phyloP scores from a whole-genome alignment of 2,888 invertebrate species.

The Saturnia japonica region DNA sequence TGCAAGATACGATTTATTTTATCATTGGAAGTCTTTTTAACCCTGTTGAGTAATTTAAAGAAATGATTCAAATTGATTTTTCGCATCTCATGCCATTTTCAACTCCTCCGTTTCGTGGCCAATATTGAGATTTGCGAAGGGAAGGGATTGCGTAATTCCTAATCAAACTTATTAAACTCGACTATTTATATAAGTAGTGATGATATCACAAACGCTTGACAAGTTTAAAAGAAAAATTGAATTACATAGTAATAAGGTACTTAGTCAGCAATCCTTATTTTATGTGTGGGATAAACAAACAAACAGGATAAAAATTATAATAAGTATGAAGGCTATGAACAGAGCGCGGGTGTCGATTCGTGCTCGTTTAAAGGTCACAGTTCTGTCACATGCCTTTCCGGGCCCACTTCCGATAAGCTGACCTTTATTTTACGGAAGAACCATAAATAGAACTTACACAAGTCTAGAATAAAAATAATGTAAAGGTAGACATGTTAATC shows the following conservation, averaged over 20 bases:
- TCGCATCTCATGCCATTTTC: background rate
- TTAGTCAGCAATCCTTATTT: background rate
- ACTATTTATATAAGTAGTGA: background rate
- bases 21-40: background rate
- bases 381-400: slow-evolving; percentile 20
- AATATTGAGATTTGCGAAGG: background rate
- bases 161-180: background rate
- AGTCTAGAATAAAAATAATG: background rate
- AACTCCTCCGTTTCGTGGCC: background rate
- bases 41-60: background rate
- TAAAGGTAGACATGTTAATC: background rate
- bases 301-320: slow-evolving; percentile 33
- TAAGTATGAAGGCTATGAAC: slow-evolving; percentile 22
- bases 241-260: background rate
- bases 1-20: background rate
- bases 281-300: slow-evolving; percentile 29
- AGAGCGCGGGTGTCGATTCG: slow-evolving; percentile 14
- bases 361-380: slow-evolving; percentile 27
- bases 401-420: slow-evolving; percentile 19
- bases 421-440: slow-evolving; percentile 19
- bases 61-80: background rate
- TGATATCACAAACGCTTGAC: background rate
- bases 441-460: background rate
- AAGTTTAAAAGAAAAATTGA: background rate
- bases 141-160: background rate